A percentile compares a stretch with the other conserved stretches of the same genome.
Evolutionary conservation across 1,140 invertebrate genomes (phyloP).

Genomic region (Steinernema feltiae): DNA sequence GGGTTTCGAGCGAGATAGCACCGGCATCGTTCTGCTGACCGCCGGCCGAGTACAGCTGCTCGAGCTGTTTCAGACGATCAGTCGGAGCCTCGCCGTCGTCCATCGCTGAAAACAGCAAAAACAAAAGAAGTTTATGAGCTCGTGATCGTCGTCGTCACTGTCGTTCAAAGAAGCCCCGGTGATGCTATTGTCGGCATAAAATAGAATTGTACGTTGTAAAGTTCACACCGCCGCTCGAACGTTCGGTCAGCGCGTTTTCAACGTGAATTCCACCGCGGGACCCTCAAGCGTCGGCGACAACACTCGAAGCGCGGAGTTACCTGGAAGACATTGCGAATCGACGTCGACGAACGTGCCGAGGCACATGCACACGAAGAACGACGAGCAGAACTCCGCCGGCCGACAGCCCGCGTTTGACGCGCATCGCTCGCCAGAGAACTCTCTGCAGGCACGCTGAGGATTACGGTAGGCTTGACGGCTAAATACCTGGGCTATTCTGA

Average conservation of each 20-base stretch:
- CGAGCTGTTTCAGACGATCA: neutral
- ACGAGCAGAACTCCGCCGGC: constrained; percentile 35
- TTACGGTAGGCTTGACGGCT: too few relatives aligned
- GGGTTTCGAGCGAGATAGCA: neutral
- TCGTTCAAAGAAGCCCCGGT: too few relatives aligned
- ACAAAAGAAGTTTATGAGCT: neutral
- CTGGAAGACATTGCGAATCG: constrained; percentile 31
- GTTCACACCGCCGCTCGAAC: too few relatives aligned
- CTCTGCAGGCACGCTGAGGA: constrained; percentile 23
- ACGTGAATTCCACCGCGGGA: neutral
- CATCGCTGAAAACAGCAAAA: constrained; percentile 4
- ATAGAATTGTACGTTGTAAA: too few relatives aligned
- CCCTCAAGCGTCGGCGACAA: neutral
- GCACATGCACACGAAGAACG: constrained; percentile 37
- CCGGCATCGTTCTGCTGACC: neutral
- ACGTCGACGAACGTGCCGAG: constrained; percentile 32
- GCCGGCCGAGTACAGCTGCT: neutral
- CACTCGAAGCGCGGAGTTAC: constrained; percentile 20
- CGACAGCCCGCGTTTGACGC: constrained; percentile 25
- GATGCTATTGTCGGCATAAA: too few relatives aligned
- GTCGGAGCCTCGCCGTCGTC: neutral
- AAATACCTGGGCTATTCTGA: constrained; percentile 24
- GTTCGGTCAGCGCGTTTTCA: too few relatives aligned
- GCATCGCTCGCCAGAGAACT: constrained; percentile 25
- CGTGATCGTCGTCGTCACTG: too few relatives aligned